These are phyloP conservation scores for Pseudomyrmex sp. DNA, from an alignment of 1,140 invertebrate genomes.

Conservation along the genomic window DNA sequence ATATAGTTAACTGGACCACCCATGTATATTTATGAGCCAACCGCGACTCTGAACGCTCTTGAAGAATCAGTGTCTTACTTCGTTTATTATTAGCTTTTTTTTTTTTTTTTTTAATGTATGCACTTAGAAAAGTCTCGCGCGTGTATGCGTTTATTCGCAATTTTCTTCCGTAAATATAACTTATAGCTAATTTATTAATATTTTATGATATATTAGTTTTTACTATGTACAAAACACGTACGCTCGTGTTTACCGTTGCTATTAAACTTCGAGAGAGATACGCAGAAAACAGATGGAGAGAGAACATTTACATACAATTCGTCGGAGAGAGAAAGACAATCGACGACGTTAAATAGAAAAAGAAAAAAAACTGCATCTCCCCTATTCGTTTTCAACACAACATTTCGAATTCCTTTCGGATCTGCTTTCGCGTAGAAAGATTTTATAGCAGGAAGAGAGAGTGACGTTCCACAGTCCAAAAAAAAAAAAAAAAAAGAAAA, in stretches of 20 bases:
- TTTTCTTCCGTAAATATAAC: constrained; percentile 54
- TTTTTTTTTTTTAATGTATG: constrained; percentile 49
- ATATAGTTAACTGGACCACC: constrained; percentile 80
- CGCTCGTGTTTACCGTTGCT: constrained; percentile 69
- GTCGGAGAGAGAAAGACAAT: constrained; percentile 69
- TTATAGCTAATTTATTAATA: constrained; percentile 73
- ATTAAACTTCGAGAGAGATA: constrained; percentile 66
- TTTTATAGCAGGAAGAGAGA: constrained; percentile 74
- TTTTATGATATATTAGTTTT: constrained; percentile 81
- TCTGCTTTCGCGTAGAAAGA: constrained; percentile 73
- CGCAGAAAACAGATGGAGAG: constrained; percentile 75
- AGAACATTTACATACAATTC: constrained; percentile 64
- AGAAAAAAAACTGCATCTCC: constrained; percentile 22
- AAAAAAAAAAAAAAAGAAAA: too few species aligned
- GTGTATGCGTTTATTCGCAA: constrained; percentile 44
- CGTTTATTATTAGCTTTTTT: constrained; percentile 67
- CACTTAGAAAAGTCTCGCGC: constrained; percentile 70
- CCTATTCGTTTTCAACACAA: constrained; percentile 61
- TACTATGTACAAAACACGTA: constrained; percentile 79
- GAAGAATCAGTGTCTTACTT: constrained; percentile 70
- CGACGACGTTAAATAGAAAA: constrained; percentile 62
- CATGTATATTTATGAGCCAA: constrained; percentile 72
- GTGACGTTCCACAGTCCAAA: constrained; percentile 63
- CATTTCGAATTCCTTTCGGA: constrained; percentile 63
- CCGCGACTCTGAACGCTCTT: constrained; percentile 71